Evolutionary conservation across 2,797 vertebrate species (phyloP).

Genomic region (Hydrophis major): DNA sequence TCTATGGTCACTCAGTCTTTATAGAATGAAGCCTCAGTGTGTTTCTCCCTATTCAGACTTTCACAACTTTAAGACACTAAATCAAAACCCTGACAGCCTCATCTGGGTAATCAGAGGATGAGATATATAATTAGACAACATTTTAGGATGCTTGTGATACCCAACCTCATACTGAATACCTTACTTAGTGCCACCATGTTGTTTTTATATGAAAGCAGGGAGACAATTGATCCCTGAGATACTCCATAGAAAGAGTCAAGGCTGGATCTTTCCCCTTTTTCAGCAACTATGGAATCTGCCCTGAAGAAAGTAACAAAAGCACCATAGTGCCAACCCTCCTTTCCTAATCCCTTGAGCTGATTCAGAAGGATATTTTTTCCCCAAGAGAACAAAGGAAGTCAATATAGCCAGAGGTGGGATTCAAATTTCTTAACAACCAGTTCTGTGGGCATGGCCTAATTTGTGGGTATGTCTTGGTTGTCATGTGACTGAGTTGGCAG

Average conservation of each 20-base stretch:
- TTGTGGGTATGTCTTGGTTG: no score
- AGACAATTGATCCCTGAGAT: not conserved
- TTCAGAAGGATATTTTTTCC: not conserved
- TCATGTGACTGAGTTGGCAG: no score
- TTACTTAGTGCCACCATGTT: not conserved
- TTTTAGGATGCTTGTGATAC: not conserved
- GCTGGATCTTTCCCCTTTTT: not conserved
- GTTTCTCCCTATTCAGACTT: not conserved
- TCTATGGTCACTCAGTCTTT: not conserved
- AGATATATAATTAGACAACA: not conserved
- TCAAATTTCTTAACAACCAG: no score
- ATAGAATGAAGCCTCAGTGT: not conserved
- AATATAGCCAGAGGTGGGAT: not conserved
- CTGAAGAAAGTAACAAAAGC: not conserved
- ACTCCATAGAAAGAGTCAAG: not conserved
- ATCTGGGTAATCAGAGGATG: not conserved
- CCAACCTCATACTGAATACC: not conserved
- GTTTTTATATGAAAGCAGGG: not conserved
- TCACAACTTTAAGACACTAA: not conserved
- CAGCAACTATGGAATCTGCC: not conserved
- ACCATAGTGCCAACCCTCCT: not conserved
- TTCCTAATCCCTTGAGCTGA: not conserved
- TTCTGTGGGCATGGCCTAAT: no score
- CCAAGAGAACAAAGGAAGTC: not conserved
- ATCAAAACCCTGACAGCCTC: not conserved